Conservation (phyloP, 2,888 invertebrate species). For the Drosophila austrosaltans region DNA sequence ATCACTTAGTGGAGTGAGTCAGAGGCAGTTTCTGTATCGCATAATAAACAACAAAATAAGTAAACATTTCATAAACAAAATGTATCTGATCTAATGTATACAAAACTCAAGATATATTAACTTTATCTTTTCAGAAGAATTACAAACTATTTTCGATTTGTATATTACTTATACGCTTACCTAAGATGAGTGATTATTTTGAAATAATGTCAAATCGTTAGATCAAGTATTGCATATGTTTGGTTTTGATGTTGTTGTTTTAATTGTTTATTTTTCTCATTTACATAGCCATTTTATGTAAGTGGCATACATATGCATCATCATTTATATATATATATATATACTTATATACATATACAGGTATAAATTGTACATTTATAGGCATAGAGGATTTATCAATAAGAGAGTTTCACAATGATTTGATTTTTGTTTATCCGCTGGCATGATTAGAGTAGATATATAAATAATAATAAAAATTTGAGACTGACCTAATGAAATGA, state of each 20-base stretch:
- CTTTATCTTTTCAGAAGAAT: neutral
- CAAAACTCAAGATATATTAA: neutral
- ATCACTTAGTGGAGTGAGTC: too few relatives aligned
- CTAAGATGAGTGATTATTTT: neutral
- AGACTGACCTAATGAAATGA: slow-evolving; percentile 49
- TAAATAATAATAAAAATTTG: slow-evolving; percentile 33
- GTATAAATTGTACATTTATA: slow-evolving; percentile 60
- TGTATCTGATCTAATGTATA: neutral
- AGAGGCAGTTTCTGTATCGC: too few relatives aligned
- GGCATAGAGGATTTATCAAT: slow-evolving; percentile 52
- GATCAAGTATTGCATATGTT: slow-evolving; percentile 1
- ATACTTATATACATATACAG: slow-evolving; percentile 40
- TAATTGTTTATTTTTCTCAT: slow-evolving; percentile 50
- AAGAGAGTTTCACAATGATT: slow-evolving; percentile 5
- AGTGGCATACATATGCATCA: slow-evolving; percentile 13
- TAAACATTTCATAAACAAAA: neutral
- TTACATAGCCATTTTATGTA: slow-evolving; percentile 39
- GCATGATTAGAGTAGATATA: slow-evolving; percentile 41
- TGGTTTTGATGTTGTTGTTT: slow-evolving; percentile 19
- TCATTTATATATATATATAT: slow-evolving; percentile 28
- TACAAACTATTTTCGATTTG: neutral
- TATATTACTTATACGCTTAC: neutral
- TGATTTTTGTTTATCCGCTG: slow-evolving; percentile 14
- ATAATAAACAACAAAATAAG: neutral
- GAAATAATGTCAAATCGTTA: neutral